Evolutionary conservation across 2,113 vertebrate genomes (phyloP).

Genomic region (Ophthalmolycus amberensis): DNA sequence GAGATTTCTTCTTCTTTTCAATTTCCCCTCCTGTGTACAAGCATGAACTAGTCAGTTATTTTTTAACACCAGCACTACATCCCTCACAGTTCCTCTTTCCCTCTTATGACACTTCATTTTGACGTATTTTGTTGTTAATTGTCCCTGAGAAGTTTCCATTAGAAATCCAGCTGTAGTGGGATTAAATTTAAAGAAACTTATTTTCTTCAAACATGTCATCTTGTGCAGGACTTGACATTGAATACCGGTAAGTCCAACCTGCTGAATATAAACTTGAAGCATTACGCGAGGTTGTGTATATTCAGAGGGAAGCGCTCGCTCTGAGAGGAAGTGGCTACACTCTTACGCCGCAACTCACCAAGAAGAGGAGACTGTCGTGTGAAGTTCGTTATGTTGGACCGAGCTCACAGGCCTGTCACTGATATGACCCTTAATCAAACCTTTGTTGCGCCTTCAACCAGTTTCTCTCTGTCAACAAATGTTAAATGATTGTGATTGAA

Average conservation of each 20-base stretch:
- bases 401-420: conserved; percentile 19
- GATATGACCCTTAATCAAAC: conserved; percentile 40
- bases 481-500: conserved; percentile 9
- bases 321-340: conserved; percentile 65
- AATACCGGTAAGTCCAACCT: neutral
- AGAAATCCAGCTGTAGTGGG: conserved; percentile 1
- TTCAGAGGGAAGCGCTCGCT: conserved; percentile 46
- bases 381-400: neutral
- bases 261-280: conserved; percentile 27
- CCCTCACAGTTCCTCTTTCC: neutral
- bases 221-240: neutral
- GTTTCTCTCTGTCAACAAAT: conserved; percentile 42
- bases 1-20: too few species aligned
- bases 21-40: neutral
- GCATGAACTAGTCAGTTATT: neutral
- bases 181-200: neutral
- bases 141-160: neutral
- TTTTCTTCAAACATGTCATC: neutral
- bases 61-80: neutral
- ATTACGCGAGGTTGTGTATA: neutral
- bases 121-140: neutral
- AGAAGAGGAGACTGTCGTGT: conserved; percentile 25
- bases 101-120: neutral
- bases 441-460: conserved; percentile 36
- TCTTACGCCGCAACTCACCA: conserved; percentile 32